phyloP scores from a whole-genome alignment of 2,888 invertebrate species.

The Syrphus vitripennis region DNA sequence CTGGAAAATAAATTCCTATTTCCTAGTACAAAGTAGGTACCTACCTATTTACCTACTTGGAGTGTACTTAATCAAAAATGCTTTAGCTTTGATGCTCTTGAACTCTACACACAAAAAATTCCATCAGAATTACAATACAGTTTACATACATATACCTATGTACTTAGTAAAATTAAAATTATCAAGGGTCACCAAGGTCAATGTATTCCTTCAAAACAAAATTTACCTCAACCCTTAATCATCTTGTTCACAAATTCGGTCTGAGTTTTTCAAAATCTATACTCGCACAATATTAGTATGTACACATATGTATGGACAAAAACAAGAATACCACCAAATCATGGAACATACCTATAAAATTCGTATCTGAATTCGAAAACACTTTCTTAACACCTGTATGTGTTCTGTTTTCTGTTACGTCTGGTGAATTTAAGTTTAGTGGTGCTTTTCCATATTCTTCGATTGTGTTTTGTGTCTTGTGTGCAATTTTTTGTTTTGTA shows the following conservation, averaged over 20 bases:
- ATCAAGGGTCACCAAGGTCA: slow-evolving; percentile 65
- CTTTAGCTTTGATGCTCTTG: neutral
- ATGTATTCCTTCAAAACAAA: slow-evolving; percentile 60
- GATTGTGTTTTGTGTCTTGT: slow-evolving; percentile 53
- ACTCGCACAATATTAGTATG: slow-evolving; percentile 14
- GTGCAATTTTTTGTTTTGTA: slow-evolving; percentile 24
- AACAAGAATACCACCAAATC: slow-evolving; percentile 6
- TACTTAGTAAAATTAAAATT: slow-evolving; percentile 3
- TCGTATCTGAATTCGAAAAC: neutral
- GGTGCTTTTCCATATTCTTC: slow-evolving; percentile 41
- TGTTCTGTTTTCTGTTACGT: slow-evolving; percentile 10
- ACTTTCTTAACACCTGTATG: slow-evolving; percentile 51
- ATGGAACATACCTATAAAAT: neutral
- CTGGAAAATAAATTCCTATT: no score
- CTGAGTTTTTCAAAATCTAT: neutral
- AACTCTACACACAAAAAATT: neutral
- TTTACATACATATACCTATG: neutral
- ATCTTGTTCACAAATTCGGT: neutral
- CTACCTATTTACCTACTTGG: no score
- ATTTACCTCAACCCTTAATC: slow-evolving; percentile 37
- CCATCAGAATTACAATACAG: neutral
- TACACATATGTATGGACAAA: slow-evolving; percentile 1
- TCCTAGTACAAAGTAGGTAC: no score
- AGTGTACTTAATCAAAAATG: neutral
- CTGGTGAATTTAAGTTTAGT: slow-evolving; percentile 29